Base-by-base conservation (phyloP, 2,113 vertebrate species). In the Sapajus apella region DNA sequence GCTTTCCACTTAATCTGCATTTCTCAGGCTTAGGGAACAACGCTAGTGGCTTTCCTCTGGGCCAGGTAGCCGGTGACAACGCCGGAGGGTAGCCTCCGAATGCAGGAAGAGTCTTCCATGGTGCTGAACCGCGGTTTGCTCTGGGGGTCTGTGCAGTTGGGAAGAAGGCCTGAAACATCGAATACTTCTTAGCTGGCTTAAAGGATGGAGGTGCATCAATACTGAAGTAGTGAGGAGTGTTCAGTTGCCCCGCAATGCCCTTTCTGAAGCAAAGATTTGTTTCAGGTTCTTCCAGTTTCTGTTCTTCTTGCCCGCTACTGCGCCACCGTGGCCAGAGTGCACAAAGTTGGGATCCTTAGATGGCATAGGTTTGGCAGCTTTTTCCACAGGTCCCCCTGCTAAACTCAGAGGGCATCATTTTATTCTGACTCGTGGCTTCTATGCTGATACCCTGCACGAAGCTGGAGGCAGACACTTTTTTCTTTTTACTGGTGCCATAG, bases 231-330 rank as follows among this genome's bases (percentile, higher is more conserved):
- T 98, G 99, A 86, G 99, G 99, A 98, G 99, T 99, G 80, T 98
- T 99, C 94, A 99, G 98, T 98, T 99, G 99, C 99, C 99, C 99
- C 45, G 99, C 97, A 99, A 98, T 75, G 99, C 99, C 98, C 99
- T 99, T 99, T 99, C 99, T 73, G 99, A 99, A 97, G 99, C 99
- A 93, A 99, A 99, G 98, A 99, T 99, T 98, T 99, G 99, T 98
- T 99, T 99, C 94, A 99, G 99, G 98, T 99, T 99, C 98, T 99
- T 99, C 99, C 99, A 99, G 94, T 99, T 99, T 98, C 99, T 99
- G 94, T 99, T 99, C 99, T 99, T 99, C 98, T 99, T 99, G 97
- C 99, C 99, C 96, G 99, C 99, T 87, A 99, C 99, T 89, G 99
- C 99, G 58, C 99, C 99, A 80, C 99, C 99, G 64, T 99, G 99